These are phyloP conservation scores for Zaprionus vittiger DNA, from an alignment of 1,140 invertebrate genomes.

Conservation along the genomic window DNA sequence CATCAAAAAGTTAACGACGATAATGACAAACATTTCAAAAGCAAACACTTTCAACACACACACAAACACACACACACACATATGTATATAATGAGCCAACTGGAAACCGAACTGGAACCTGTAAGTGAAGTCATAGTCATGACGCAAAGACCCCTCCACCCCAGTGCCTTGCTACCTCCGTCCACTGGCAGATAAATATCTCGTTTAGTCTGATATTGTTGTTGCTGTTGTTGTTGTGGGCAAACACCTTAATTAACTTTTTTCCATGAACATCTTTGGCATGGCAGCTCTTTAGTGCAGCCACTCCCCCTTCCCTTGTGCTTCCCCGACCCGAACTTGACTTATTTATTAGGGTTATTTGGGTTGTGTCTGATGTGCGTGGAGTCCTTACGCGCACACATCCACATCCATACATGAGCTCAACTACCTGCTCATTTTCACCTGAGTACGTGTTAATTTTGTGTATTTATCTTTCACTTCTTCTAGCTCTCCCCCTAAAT, in stretches of 20 bases:
- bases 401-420: slow-evolving; percentile 25
- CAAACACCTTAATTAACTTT: slow-evolving; percentile 83
- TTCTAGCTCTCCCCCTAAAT: slow-evolving; percentile 37
- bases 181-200: slow-evolving; percentile 72
- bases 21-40: slow-evolving; percentile 82
- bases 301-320: background rate
- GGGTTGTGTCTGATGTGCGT: slow-evolving; percentile 33
- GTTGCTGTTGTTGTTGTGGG: slow-evolving; percentile 50
- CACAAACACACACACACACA: background rate
- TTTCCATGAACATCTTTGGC: slow-evolving; percentile 68
- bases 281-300: slow-evolving; percentile 8
- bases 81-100: slow-evolving; percentile 36
- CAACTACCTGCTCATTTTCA: slow-evolving; percentile 77
- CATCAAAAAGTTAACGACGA: slow-evolving; percentile 82
- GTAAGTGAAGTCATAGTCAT: background rate
- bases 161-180: background rate
- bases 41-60: slow-evolving; percentile 56
- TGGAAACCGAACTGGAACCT: slow-evolving; percentile 29
- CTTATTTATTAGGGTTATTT: slow-evolving; percentile 83
- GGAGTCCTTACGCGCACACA: slow-evolving; percentile 47
- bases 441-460: slow-evolving; percentile 82
- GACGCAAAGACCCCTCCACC: background rate
- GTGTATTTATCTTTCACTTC: slow-evolving; percentile 70
- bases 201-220: slow-evolving; percentile 69
- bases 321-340: slow-evolving; percentile 49